Base-by-base conservation (phyloP, 2,113 vertebrate species). In the Acrocephalus arundinaceus region DNA sequence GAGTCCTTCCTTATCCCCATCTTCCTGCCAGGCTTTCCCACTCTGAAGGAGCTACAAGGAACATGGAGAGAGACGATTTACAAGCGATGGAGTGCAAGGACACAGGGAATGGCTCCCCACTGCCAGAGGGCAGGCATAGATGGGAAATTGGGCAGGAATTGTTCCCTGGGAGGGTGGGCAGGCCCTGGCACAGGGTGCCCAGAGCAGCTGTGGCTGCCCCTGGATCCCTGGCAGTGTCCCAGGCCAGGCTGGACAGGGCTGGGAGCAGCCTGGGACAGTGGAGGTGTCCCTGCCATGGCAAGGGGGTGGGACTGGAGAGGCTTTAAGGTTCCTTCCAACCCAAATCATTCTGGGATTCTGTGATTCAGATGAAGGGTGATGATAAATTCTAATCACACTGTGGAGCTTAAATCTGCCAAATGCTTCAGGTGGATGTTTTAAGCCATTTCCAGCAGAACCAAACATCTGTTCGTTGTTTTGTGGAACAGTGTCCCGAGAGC, bases 121-220 rank as follows among this genome's bases (percentile, higher is more conserved):
- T 46, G 39, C 12, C 23, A 62, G 33, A 28, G n/a, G 55, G 22
- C 58, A 73, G 35, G 16, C 21, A 0, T 43, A 2, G 68, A 4
- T 58, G 51, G 45, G 31, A 59, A 4, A 5, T 17, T 45, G 59
- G 37, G 68, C 0, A 22, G 33, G 10, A 67, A 74, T 45, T 45
- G 0, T 5, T 73, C 2, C 2, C 68, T 66, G 27, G 0, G 0
- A 81, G 31, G 18, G 21, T 27, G 59, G 12, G 5, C 0, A 59
- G 59, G 52, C 18, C 24, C 61, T 82, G 77, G 68, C 77, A 33
- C 61, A 81, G 45, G 45, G 9, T 81, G 45, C 27, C 33, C 77
- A 89, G 87, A 74, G 70, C 2, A 75, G 70, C 77, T 75, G 78
- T 3, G 62, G 78, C 55, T 76, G 71, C 39, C 46, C 78, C 87